Base-by-base conservation (phyloP, 1,140 invertebrate genomes). In the Papilio machaon region DNA sequence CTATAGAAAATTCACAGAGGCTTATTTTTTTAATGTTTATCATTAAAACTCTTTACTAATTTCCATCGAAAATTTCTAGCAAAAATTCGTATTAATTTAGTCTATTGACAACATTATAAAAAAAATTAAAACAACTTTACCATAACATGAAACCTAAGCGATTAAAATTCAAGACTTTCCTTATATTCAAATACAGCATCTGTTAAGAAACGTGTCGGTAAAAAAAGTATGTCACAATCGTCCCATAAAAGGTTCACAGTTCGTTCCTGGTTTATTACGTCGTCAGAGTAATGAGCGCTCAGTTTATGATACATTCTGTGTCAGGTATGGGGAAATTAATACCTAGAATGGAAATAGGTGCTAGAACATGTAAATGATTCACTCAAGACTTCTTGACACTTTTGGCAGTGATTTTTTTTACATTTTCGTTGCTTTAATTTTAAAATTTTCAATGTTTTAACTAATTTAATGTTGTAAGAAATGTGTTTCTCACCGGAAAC, bases 101-200 rank as follows among this genome's bases (percentile, higher is more conserved):
- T 9, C 23, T 0, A 70, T 35, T 70, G 64, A 60, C 0, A 78
- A 73, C 38, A 81, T 58, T 82, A 82, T 64, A 81, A 67, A 88
- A 85, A 19, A 80, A 80, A 52, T 84, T 60, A 74, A 7, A 2
- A 30, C 23, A 30, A 30, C 23, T 80, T 43, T 64, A 43, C 46
- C 73, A 76, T 30, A 64, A 15, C 13, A 70, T 35, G 35, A 38
- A 35, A 64, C 11, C 60, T 64, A 64, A 64, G 19, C 2, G 17
- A 54, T 54, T 54, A 13, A 23, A 67, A 70, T 17, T 70, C 64
- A 70, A 70, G 64, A 70, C 64, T 70, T 70, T 70, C 30, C 64
- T 70, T 35, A 70, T 38, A 70, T 70, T 70, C n/a, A 70, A 70
- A 70, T 70, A 38, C 17, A 70, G 30, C 64, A 70, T 70, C 64